Evolutionary conservation across 2,113 vertebrate genomes (phyloP), one percentile per base, ranked within the genome.

Genomic region (Stercorarius parasiticus): DNA sequence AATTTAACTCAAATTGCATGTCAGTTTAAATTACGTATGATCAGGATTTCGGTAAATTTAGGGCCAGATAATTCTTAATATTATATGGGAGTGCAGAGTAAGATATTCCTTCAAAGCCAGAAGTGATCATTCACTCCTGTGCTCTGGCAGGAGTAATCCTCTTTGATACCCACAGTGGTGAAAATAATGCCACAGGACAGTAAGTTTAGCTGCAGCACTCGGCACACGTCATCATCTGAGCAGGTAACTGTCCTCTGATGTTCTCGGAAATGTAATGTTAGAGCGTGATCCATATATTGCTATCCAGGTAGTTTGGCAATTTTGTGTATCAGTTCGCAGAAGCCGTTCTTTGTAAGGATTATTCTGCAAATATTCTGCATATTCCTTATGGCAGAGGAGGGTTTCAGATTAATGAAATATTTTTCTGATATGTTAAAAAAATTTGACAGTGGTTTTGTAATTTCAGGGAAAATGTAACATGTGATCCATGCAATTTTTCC

Each of bases 1-100:
- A 89, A 97, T 96, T 95, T 96, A 77, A 30, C 94, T 77, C 61
- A 81, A 82, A 96, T 80, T 95, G 47, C 82, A 59, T 52, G 78
- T 84, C 65, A 84, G 23, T 82, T 95, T 82, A 77, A 90, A 94
- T 82, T 49, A 70, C 49, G 15, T 69, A 29, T 34, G 23, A 80
- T 82, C 43, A 50, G 56, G 49, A 82, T 91, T 82, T 85, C 84
- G 64, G 62, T 82, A 77, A 61, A 80, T 82, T 76, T 80, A 73
- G 20, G 38, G 18, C 38, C 82, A 94, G 67, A 15, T 6, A 61
- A 76, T 79, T 77, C 21, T 21, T 36, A 42, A 12, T 82, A 38
- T 58, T 80, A 19, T 30, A 19, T 43, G 18, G 55, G 34, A 88
- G 21, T 32, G 40, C 1, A n/a, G 14, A 49, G 34, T 40, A 49